Base-by-base conservation (phyloP, 2,888 invertebrate species). In the Yponomeuta sedellus region DNA sequence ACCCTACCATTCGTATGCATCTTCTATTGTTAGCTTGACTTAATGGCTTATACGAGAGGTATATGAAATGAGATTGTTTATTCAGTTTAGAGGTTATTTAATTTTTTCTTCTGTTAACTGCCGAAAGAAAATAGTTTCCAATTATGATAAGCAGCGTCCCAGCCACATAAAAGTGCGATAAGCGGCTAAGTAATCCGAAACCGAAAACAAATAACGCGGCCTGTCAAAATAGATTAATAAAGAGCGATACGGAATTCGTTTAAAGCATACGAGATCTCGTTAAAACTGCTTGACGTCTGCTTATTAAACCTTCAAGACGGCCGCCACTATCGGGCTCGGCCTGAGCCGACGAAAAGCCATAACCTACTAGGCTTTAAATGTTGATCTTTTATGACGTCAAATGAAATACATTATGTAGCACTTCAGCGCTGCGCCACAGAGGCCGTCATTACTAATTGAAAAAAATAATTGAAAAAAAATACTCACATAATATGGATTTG, bases 301-400 rank as follows among this genome's bases (percentile, higher is more conserved):
- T 79, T 81, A 81, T 82, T 82, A 82, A 80, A 80, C 78, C 77
- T 79, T 79, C 74, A 79, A 73, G 72, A n/a, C n/a, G 20, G 57
- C n/a, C 16, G 44, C 22, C 12, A 34, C 57, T 64, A 56, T 57
- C 56, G 28, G 64, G 34, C 56, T 12, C 44, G 12, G 52, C 63
- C 11, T 3, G 20, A 22, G 59, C 25, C 59, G 59, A 5, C 59
- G 59, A 59, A 19, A 59, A 19, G 44, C 12, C 16, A 3, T 16
- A 12, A 4, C 44, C 16, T 16, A 52, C 12, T 52, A 52, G 44
- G 44, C 44, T 12, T 12, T 16, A 12, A 52, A 16, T 16, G 44
- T 16, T 12, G 12, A 5, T 8, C 34, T 34, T 34, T 8, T 8
- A 34, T 0, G 34, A 6, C 8, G n/a, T n/a, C n/a, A n/a, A n/a